Conservation (phyloP, 2,797 vertebrate species). For the Distichodus sexfasciatus region DNA sequence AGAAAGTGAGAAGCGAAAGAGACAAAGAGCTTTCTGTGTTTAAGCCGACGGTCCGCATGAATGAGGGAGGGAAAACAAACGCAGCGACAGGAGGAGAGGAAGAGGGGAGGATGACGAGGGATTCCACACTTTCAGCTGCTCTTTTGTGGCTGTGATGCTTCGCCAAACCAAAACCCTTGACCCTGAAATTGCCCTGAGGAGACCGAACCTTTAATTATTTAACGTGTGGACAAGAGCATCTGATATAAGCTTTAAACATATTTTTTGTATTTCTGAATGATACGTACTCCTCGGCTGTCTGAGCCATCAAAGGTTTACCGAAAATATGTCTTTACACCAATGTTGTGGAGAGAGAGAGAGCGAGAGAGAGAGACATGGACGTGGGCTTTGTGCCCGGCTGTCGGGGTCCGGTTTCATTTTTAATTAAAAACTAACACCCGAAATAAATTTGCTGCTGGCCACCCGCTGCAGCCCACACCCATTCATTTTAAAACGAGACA, state of each 20-base stretch:
- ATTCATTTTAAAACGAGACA: slow-evolving; percentile 12
- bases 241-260: too few species aligned
- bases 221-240: too few species aligned
- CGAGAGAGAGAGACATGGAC: too few species aligned
- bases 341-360: too few species aligned
- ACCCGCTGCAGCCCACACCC: slow-evolving; percentile 44
- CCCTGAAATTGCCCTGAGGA: too few species aligned
- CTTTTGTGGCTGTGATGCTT: slow-evolving; percentile 15
- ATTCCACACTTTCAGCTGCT: slow-evolving; percentile 62
- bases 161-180: not conserved
- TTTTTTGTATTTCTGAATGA: too few species aligned
- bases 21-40: slow-evolving; percentile 40
- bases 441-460: slow-evolving; percentile 62
- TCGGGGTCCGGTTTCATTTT: slow-evolving; percentile 67
- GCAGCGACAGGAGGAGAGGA: slow-evolving; percentile 19
- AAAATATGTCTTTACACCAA: too few species aligned
- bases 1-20: not conserved
- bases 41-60: slow-evolving; percentile 16
- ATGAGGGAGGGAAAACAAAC: slow-evolving; percentile 42
- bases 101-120: slow-evolving; percentile 23
- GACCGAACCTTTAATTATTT: too few species aligned
- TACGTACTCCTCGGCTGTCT: too few species aligned
- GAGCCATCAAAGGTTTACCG: too few species aligned
- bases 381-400: not conserved
- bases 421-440: slow-evolving; percentile 76